Percentiles rank a stretch among this genome's conserved stretches.
Conservation (phyloP, 2,113 vertebrate species). For the Crocuta crocuta region DNA sequence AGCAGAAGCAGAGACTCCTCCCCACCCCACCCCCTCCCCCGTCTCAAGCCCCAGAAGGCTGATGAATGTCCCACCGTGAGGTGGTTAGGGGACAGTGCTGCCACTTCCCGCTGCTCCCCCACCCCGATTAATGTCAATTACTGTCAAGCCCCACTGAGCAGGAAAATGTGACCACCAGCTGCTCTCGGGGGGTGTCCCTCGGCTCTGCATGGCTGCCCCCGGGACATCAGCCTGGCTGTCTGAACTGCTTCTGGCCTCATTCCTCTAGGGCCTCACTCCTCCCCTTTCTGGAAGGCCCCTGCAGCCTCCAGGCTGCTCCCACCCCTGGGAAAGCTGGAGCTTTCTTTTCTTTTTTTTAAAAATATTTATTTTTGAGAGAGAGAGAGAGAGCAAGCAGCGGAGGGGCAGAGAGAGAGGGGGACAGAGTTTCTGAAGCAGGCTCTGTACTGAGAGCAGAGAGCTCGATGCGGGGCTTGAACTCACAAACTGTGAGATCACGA, state of each 20-base stretch:
- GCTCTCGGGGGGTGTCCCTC: background rate
- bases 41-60: background rate
- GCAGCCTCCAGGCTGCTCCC: too few relatives aligned
- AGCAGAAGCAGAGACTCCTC: background rate
- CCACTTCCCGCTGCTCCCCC: background rate
- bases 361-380: too few relatives aligned
- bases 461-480: too few relatives aligned
- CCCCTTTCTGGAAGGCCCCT: background rate
- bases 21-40: too few relatives aligned
- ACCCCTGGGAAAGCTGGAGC: background rate
- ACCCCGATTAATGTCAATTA: slow-evolving; percentile 34
- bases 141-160: background rate
- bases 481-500: too few relatives aligned
- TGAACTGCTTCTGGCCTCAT: background rate
- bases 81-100: background rate
- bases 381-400: too few relatives aligned
- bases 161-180: background rate
- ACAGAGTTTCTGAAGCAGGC: too few relatives aligned
- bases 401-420: too few relatives aligned
- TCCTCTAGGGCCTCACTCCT: background rate
- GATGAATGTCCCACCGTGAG: background rate
- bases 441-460: too few relatives aligned
- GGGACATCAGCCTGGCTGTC: background rate
- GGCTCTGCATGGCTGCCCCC: background rate
- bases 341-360: background rate